Conservation (phyloP, 2,113 vertebrate species). For the Siphamia tubifer region DNA sequence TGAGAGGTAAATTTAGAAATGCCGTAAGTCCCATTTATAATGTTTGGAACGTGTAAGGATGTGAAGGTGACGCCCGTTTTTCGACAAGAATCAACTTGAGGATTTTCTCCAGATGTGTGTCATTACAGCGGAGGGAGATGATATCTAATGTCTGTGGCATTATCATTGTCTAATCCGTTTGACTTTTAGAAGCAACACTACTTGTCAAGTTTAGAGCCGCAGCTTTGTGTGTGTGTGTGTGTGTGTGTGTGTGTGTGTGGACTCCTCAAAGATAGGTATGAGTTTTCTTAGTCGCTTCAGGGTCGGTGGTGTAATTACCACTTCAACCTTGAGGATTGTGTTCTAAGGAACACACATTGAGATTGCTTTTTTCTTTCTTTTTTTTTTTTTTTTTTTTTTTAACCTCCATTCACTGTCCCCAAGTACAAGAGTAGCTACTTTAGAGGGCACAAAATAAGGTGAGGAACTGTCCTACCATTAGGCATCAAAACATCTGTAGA, state of each 20-base stretch:
- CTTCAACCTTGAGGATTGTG: slow-evolving; percentile 32
- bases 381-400: no score
- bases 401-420: slow-evolving; percentile 1
- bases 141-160: slow-evolving; percentile 24
- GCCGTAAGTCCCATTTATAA: not conserved
- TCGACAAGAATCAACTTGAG: not conserved
- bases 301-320: slow-evolving; percentile 20
- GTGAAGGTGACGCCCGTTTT: not conserved
- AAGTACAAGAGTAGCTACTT: not conserved
- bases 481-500: no score
- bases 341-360: slow-evolving; percentile 5
- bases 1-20: not conserved
- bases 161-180: slow-evolving; percentile 49
- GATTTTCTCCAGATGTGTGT: slow-evolving; percentile 40
- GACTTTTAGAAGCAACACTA: slow-evolving; percentile 26
- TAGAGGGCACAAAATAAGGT: slow-evolving; percentile 12
- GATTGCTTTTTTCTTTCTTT: slow-evolving; percentile 31
- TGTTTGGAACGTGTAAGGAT: not conserved
- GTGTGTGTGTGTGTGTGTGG: not conserved
- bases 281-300: slow-evolving; percentile 3
- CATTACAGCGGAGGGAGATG: not conserved
- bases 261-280: not conserved
- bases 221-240: not conserved
- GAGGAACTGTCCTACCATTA: not conserved
- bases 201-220: not conserved